Evolutionary conservation across 2,888 invertebrate genomes (phyloP), one percentile per base, ranked within the genome.

Genomic region (Furcula furcula): DNA sequence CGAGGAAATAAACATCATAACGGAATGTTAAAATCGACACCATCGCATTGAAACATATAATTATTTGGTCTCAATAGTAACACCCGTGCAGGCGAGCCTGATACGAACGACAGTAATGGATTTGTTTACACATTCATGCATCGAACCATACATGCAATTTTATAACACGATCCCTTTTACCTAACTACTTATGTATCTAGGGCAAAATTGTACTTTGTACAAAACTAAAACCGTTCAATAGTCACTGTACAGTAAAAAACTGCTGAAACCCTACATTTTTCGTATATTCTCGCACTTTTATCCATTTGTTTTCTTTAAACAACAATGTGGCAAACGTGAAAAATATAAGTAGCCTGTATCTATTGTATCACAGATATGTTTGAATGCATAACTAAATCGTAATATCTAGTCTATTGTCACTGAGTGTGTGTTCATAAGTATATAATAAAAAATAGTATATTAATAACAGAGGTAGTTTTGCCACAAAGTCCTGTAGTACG

Each of bases 1-100:
- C 59, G 64, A 76, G 62, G 61, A 76, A 74, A 55, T 40, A 64
- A 70, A 67, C 60, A 64, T 59, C 47, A 68, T 62, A 71, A 85
- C 85, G 87, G 87, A 88, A 87, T 88, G 87, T 82, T 87, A 87
- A 85, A 84, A 88, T 87, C 87, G 87, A 88, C 62, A 86, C 87
- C 87, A 87, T 86, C 80, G 72, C 86, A 66, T 63, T 71, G 68
- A 76, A 88, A 88, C 87, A 88, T 87, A 88, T 88, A 85, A 85
- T 83, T 73, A 84, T 81, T 86, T 86, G 87, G 87, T 87, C 84
- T 87, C 87, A 87, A 88, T 84, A 78, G 69, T 86, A 87, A 87
- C 87, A 83, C 62, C 81, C 87, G 77, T 46, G 54, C 70, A 65
- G 73, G 77, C 74, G 72, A 73, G 62, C 70, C 73, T 62, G 77